These are phyloP conservation scores for Solenopsis fugax DNA, from an alignment of 1,140 invertebrate genomes.

Conservation along the genomic window DNA sequence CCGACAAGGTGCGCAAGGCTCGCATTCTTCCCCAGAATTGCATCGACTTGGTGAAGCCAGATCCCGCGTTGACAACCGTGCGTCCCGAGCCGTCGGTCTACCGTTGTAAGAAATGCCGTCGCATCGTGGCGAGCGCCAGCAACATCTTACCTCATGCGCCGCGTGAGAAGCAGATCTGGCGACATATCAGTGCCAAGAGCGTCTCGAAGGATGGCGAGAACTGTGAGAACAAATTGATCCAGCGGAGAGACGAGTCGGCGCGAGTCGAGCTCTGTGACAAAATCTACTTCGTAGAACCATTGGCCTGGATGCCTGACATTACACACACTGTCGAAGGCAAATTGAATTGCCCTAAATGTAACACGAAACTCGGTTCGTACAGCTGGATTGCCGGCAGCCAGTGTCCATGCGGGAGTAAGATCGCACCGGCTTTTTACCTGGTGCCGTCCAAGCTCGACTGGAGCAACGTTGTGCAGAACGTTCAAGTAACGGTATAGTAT, in stretches of 20 bases:
- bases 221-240: conserved; percentile 75
- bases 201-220: conserved; percentile 67
- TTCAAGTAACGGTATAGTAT: conserved; percentile 92
- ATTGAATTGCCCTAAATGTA: conserved; percentile 94
- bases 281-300: conserved; percentile 93
- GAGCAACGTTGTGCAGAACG: conserved; percentile 94
- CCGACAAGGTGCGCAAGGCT: conserved; percentile 93
- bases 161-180: conserved; percentile 86
- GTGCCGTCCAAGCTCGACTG: conserved; percentile 95
- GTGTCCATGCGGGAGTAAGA: conserved; percentile 94
- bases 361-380: conserved; percentile 93
- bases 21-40: conserved; percentile 94
- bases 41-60: conserved; percentile 91
- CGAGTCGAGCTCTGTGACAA: conserved; percentile 88
- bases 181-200: conserved; percentile 82
- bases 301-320: conserved; percentile 93
- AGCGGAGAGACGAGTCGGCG: conserved; percentile 81
- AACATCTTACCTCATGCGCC: conserved; percentile 92
- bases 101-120: conserved; percentile 92
- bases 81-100: conserved; percentile 94
- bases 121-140: conserved; percentile 92
- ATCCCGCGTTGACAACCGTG: conserved; percentile 92
- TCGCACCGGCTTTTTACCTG: conserved; percentile 94
- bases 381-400: conserved; percentile 93
- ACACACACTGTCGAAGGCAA: conserved; percentile 91